These are phyloP conservation scores for Scytalopus superciliaris DNA, from an alignment of 2,113 vertebrate species.

Conservation along the genomic window DNA sequence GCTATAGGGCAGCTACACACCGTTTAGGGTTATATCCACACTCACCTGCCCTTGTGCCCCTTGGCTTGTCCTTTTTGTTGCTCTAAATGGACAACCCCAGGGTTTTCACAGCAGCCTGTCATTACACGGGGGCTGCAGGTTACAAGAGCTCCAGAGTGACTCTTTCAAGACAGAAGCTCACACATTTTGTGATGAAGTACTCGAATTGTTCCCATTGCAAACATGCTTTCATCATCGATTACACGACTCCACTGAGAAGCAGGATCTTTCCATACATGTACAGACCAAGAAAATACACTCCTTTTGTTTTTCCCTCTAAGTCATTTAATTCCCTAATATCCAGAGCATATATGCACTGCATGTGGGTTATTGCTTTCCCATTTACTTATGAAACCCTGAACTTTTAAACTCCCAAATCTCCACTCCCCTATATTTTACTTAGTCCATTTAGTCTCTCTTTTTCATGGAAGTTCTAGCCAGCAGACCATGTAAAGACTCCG, in stretches of 20 bases:
- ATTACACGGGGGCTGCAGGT: neutral
- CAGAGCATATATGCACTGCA: neutral
- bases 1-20: neutral
- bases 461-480: conserved; percentile 30
- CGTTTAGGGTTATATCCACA: neutral
- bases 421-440: neutral
- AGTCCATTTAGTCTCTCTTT: conserved; percentile 9
- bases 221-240: neutral
- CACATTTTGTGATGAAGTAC: neutral
- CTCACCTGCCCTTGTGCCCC: neutral
- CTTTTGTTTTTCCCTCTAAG: neutral
- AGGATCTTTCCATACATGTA: neutral
- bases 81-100: neutral
- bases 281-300: neutral
- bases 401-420: conserved; percentile 32
- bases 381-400: conserved; percentile 40
- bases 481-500: conserved; percentile 1
- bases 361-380: conserved; percentile 2
- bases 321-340: neutral
- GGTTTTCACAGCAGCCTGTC: neutral
- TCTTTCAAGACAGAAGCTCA: neutral
- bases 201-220: neutral
- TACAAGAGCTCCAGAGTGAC: neutral
- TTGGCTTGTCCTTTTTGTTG: neutral
- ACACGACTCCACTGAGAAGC: neutral